Conservation (phyloP, 2,797 vertebrate genomes). For the Rhinoraja longicauda region DNA sequence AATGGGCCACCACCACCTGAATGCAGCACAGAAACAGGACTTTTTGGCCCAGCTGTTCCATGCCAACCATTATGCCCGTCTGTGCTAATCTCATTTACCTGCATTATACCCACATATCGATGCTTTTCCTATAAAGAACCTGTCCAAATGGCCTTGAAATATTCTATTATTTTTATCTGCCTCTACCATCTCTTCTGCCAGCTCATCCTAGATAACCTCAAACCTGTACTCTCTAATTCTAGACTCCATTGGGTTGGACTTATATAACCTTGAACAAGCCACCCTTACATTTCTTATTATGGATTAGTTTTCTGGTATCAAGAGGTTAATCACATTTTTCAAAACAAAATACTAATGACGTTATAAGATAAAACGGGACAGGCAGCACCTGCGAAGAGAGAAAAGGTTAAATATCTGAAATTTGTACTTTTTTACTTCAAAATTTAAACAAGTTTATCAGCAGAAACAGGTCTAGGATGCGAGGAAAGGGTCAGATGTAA, state of each 20-base stretch:
- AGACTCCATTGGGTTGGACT: too few relatives aligned
- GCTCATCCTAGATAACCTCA: too few relatives aligned
- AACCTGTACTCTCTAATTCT: too few relatives aligned
- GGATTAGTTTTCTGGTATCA: background rate
- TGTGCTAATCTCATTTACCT: too few relatives aligned
- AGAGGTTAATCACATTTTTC: background rate
- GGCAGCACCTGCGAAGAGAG: background rate
- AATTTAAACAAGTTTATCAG: background rate
- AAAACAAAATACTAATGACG: background rate
- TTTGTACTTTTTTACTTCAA: background rate
- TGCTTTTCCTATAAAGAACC: too few relatives aligned
- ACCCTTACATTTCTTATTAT: background rate
- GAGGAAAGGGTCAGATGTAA: background rate
- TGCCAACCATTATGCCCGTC: too few relatives aligned
- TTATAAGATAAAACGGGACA: background rate
- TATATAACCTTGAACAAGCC: background rate
- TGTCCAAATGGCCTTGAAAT: too few relatives aligned
- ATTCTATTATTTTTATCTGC: too few relatives aligned
- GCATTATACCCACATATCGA: too few relatives aligned
- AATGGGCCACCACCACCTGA: background rate
- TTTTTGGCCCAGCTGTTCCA: too few relatives aligned
- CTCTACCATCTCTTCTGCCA: too few relatives aligned
- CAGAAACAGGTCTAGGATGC: background rate
- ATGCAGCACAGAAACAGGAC: too few relatives aligned
- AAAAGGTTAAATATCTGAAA: background rate